Percentiles rank a stretch among this genome's conserved stretches.
These are phyloP conservation scores for Phortica magna DNA, from an alignment of 2,888 invertebrate species.

Conservation along the genomic window DNA sequence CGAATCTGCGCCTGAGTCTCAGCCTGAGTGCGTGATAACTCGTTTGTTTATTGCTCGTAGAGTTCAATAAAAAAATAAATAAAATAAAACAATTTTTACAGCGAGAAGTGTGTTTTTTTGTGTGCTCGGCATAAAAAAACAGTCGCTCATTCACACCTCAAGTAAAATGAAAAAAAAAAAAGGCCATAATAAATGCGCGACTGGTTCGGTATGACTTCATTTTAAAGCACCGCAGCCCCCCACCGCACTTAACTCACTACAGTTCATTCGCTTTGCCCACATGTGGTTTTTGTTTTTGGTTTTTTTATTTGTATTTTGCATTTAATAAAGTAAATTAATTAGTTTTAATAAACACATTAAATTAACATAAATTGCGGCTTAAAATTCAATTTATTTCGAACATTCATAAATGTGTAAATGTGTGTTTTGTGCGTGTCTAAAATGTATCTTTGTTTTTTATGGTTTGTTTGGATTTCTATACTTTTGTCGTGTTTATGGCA, in stretches of 20 bases:
- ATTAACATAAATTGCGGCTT: constrained; percentile 18
- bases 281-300: too few species aligned
- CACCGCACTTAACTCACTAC: neutral
- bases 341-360: constrained; percentile 17
- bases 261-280: neutral
- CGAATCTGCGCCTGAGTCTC: too few species aligned
- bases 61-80: neutral
- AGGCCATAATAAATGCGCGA: neutral
- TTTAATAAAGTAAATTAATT: constrained; percentile 20
- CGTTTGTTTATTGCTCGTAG: constrained; percentile 2
- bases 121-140: neutral
- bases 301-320: neutral
- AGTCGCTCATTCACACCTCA: constrained; percentile 5
- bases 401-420: neutral
- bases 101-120: neutral
- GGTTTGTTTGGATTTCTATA: neutral
- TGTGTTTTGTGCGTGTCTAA: neutral
- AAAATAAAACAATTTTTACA: neutral
- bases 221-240: neutral
- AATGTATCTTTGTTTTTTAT: neutral
- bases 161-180: too few species aligned
- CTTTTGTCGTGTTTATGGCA: neutral
- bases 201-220: neutral
- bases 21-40: neutral
- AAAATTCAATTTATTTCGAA: neutral